Percentiles rank a stretch among this genome's conserved stretches.
These are phyloP conservation scores for Molorchus minor DNA, from an alignment of 2,888 invertebrate species.

Conservation along the genomic window DNA sequence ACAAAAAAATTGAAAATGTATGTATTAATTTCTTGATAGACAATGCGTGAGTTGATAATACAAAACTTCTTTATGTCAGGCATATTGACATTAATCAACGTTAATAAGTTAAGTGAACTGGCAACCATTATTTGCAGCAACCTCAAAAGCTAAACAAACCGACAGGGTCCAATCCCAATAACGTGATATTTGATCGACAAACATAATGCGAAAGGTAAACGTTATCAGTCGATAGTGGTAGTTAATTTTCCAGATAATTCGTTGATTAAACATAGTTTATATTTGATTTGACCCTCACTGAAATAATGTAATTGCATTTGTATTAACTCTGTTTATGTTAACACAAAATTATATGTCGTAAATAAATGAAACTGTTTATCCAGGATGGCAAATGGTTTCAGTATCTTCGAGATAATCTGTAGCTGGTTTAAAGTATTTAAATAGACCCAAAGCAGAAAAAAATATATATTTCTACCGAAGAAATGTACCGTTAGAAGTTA, in stretches of 20 bases:
- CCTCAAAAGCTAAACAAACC: conserved; percentile 51
- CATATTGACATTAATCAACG: conserved; percentile 41
- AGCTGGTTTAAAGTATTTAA: too few species aligned
- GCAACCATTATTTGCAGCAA: conserved; percentile 42
- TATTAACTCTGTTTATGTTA: conserved; percentile 39
- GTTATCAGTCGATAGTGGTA: conserved; percentile 53
- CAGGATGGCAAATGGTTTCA: not conserved
- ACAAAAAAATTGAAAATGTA: too few species aligned
- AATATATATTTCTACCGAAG: too few species aligned
- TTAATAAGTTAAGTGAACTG: conserved; percentile 47
- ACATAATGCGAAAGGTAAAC: conserved; percentile 53
- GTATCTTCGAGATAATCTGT: too few species aligned
- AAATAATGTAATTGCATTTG: conserved; percentile 50
- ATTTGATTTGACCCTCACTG: conserved; percentile 45
- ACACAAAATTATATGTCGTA: conserved; percentile 36
- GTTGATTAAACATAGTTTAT: conserved; percentile 51
- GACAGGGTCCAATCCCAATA: conserved; percentile 39
- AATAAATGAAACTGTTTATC: conserved; percentile 22
- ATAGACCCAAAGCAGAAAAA: too few species aligned
- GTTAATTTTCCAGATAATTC: conserved; percentile 56
- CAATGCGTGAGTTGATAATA: too few species aligned
- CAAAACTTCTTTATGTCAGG: too few species aligned
- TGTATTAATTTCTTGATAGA: too few species aligned
- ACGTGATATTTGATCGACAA: conserved; percentile 53
- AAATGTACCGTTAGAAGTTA: too few species aligned